A percentile compares a stretch with the other conserved stretches of the same genome.
phyloP scores from a whole-genome alignment of 2,797 vertebrate genomes.

The Diplodus sargus region DNA sequence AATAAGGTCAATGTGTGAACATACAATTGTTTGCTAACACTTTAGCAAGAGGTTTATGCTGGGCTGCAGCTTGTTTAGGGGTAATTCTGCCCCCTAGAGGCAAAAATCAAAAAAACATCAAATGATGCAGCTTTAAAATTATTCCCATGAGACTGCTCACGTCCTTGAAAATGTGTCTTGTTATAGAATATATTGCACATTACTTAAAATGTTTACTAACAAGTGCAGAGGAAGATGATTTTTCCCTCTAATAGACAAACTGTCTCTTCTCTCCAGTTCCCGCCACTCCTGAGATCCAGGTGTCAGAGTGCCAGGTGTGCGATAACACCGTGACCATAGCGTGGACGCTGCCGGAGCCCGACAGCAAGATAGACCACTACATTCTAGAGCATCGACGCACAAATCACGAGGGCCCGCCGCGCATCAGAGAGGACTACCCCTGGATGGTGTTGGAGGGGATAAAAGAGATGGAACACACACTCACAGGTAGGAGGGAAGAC shows the following conservation, averaged over 20 bases:
- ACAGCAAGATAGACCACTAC: slow-evolving; percentile 95
- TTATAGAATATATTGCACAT: background rate
- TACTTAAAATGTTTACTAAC: rapidly evolving
- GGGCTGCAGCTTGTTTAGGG: background rate
- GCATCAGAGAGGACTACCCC: slow-evolving; percentile 93
- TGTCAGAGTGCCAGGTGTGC: slow-evolving; percentile 90
- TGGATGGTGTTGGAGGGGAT: slow-evolving; percentile 98
- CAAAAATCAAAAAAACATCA: background rate
- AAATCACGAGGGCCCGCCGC: slow-evolving; percentile 93
- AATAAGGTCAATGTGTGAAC: background rate
- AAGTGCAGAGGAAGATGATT: background rate
- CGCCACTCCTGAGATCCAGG: slow-evolving; percentile 90
- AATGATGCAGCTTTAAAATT: background rate
- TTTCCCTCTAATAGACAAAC: background rate
- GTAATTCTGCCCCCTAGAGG: slow-evolving; percentile 42
- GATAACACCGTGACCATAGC: slow-evolving; percentile 91
- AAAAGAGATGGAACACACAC: slow-evolving; percentile 87
- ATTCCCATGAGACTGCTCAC: too few relatives aligned
- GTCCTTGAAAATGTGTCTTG: too few relatives aligned
- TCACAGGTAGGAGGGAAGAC: slow-evolving; percentile 82
- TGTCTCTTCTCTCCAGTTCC: slow-evolving; percentile 84
- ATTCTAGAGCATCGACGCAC: slow-evolving; percentile 92
- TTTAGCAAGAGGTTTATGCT: background rate
- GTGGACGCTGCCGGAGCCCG: slow-evolving; percentile 90
- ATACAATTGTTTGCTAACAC: background rate